These are phyloP conservation scores for Tokudaia muenninki DNA, from an alignment of 2,797 vertebrate genomes.

Conservation along the genomic window DNA sequence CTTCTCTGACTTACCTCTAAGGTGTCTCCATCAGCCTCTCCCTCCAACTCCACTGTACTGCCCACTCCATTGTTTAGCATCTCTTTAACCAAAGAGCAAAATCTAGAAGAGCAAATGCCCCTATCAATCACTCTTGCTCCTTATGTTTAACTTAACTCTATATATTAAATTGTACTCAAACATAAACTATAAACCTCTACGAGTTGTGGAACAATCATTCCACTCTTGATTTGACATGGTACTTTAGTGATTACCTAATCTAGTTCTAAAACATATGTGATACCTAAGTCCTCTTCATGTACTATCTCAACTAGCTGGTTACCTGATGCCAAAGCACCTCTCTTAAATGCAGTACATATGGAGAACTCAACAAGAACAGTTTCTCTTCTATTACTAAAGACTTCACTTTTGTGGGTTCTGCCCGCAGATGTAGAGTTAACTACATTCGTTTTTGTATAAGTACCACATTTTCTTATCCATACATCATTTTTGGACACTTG, in stretches of 20 bases:
- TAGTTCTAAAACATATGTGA: slow-evolving; percentile 1
- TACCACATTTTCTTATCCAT: not conserved
- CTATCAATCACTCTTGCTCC: not conserved
- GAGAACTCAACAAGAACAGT: slow-evolving; percentile 46
- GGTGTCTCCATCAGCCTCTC: slow-evolving; percentile 93
- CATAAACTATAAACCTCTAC: not conserved
- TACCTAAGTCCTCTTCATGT: not conserved
- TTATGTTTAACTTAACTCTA: slow-evolving; percentile 45
- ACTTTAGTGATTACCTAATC: slow-evolving; percentile 15
- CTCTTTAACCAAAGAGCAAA: slow-evolving; percentile 96
- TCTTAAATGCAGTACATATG: slow-evolving; percentile 13
- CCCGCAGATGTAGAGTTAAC: slow-evolving; percentile 14
- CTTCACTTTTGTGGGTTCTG: slow-evolving; percentile 29
- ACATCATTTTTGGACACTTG: not conserved
- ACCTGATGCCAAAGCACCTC: not conserved
- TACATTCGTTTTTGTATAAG: not conserved
- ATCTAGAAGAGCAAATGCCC: slow-evolving; percentile 88
- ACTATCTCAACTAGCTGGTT: not conserved
- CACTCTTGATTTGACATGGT: slow-evolving; percentile 8
- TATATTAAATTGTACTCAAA: not conserved
- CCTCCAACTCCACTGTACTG: slow-evolving; percentile 93
- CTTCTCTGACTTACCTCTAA: slow-evolving; percentile 91
- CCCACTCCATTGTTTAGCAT: slow-evolving; percentile 93
- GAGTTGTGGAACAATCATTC: not conserved
- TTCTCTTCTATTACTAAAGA: slow-evolving; percentile 41